These are phyloP conservation scores for Sminthurides aquaticus DNA, from an alignment of 2,888 invertebrate genomes.

Conservation along the genomic window DNA sequence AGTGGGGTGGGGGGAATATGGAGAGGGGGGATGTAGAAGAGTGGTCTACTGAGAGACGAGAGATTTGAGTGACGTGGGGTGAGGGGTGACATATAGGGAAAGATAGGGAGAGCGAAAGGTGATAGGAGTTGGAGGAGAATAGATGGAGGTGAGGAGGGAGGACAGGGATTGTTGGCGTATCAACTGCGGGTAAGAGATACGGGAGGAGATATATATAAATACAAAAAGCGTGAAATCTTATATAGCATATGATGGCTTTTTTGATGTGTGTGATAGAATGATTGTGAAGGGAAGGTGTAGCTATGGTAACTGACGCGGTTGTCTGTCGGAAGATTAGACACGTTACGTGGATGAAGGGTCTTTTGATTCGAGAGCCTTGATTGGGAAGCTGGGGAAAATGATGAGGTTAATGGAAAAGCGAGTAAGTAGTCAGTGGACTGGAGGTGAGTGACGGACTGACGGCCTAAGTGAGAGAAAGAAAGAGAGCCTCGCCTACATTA, in stretches of 20 bases:
- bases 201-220: background rate
- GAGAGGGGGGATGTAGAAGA: too few species aligned
- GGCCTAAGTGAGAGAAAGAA: background rate
- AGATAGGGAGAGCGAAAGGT: too few species aligned
- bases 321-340: too few species aligned
- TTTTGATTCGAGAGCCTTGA: background rate
- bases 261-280: too few species aligned
- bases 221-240: background rate
- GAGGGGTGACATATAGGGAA: too few species aligned
- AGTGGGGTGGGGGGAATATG: too few species aligned
- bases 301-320: background rate
- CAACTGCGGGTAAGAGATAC: background rate
- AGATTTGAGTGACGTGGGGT: too few species aligned
- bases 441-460: background rate
- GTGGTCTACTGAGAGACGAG: background rate
- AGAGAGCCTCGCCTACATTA: background rate
- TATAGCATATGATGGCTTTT: too few species aligned
- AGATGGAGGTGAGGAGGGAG: too few species aligned
- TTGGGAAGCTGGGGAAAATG: background rate
- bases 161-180: background rate
- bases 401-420: too few species aligned
- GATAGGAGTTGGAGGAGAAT: too few species aligned
- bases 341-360: background rate
- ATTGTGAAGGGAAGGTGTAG: background rate
- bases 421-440: background rate